Conservation (phyloP, 2,113 vertebrate genomes). For the Argyrosomus japonicus region DNA sequence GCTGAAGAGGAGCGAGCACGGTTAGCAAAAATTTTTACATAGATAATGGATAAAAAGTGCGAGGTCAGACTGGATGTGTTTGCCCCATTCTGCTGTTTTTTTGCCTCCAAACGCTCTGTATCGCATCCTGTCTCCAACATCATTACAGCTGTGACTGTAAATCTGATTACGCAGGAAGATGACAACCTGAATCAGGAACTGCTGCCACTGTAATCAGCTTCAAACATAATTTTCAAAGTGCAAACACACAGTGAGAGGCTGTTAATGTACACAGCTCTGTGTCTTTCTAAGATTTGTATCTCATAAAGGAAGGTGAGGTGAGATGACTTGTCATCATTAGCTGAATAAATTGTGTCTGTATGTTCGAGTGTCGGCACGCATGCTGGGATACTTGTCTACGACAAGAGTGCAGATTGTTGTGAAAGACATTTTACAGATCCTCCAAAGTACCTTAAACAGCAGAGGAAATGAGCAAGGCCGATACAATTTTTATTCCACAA, state of each 20-base stretch:
- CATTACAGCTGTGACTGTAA: background rate
- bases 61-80: background rate
- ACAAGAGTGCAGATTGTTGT: too few relatives aligned
- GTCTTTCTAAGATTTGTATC: background rate
- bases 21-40: background rate
- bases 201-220: constrained; percentile 4
- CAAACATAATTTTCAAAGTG: background rate
- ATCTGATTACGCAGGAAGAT: constrained; percentile 3
- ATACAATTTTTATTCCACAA: background rate
- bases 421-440: too few relatives aligned
- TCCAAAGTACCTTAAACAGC: background rate
- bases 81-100: background rate
- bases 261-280: background rate
- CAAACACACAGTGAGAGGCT: background rate
- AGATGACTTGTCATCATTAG: background rate
- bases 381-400: too few relatives aligned
- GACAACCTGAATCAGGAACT: background rate
- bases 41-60: background rate
- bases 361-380: background rate
- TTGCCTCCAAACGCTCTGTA: too few relatives aligned
- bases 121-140: background rate
- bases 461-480: background rate
- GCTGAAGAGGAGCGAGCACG: background rate
- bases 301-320: background rate
- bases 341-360: background rate